These are phyloP conservation scores for Ciconia nigra DNA, from an alignment of 2,797 vertebrate species.

Conservation along the genomic window DNA sequence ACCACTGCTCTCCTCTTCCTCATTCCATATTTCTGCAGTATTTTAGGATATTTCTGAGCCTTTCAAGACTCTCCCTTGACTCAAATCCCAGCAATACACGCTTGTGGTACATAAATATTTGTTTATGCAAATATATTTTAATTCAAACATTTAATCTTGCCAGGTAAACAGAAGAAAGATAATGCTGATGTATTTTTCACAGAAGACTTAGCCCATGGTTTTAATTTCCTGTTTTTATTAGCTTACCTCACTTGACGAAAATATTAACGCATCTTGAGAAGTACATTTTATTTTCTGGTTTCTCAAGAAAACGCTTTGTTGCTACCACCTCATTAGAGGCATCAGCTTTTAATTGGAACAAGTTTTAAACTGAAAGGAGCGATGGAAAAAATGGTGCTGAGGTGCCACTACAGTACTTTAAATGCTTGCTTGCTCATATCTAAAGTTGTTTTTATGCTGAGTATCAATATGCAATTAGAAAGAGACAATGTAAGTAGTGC, in stretches of 20 bases:
- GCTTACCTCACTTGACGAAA: not conserved
- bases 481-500: not conserved
- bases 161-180: slow-evolving; percentile 5
- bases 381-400: not conserved
- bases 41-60: not conserved
- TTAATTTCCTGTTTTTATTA: slow-evolving; percentile 16
- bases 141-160: not conserved
- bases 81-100: not conserved
- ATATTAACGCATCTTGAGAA: not conserved
- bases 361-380: not conserved
- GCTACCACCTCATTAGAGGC: not conserved
- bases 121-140: slow-evolving; percentile 26
- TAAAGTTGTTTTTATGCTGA: not conserved
- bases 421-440: not conserved
- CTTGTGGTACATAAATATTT: slow-evolving; percentile 3
- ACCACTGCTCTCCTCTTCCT: not conserved
- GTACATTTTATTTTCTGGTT: not conserved
- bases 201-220: not conserved
- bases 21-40: not conserved
- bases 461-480: slow-evolving; percentile 26
- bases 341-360: not conserved
- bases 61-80: not conserved
- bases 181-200: not conserved
- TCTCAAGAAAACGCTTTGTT: not conserved
- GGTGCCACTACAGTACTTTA: not conserved